phyloP scores from a whole-genome alignment of 2,113 vertebrate species.

The Rhinolophus ferrumequinum region DNA sequence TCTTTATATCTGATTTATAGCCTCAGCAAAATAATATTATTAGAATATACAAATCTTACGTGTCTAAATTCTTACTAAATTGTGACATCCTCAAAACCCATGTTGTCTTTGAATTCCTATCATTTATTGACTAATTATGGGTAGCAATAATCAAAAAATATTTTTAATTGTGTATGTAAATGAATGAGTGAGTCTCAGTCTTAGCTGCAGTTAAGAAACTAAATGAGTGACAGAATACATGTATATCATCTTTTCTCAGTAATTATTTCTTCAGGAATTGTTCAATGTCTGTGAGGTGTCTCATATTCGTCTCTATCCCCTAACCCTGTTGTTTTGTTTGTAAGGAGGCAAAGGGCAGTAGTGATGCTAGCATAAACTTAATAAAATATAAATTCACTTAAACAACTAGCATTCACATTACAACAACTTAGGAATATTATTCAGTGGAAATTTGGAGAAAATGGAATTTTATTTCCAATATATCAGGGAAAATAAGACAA shows the following conservation, averaged over 20 bases:
- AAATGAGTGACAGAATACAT: neutral
- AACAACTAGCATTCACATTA: neutral
- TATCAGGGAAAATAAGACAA: constrained; percentile 20
- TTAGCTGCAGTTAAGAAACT: neutral
- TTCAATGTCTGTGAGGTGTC: neutral
- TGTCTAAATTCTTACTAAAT: neutral
- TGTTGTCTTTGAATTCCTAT: neutral
- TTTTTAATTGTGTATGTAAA: constrained; percentile 15
- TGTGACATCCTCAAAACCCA: neutral
- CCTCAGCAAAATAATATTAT: neutral
- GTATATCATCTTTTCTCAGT: neutral
- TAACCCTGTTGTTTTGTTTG: neutral
- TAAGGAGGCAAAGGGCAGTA: neutral
- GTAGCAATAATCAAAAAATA: neutral
- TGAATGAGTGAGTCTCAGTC: neutral
- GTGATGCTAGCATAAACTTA: neutral
- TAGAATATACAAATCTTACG: neutral
- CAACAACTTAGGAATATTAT: neutral
- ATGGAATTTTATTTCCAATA: neutral
- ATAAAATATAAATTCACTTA: neutral
- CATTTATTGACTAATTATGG: neutral
- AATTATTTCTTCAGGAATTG: neutral
- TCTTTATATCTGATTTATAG: neutral
- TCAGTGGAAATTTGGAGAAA: neutral
- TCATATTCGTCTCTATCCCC: neutral